Base-by-base conservation (phyloP, 2,797 vertebrate species). In the Anabas testudineus region DNA sequence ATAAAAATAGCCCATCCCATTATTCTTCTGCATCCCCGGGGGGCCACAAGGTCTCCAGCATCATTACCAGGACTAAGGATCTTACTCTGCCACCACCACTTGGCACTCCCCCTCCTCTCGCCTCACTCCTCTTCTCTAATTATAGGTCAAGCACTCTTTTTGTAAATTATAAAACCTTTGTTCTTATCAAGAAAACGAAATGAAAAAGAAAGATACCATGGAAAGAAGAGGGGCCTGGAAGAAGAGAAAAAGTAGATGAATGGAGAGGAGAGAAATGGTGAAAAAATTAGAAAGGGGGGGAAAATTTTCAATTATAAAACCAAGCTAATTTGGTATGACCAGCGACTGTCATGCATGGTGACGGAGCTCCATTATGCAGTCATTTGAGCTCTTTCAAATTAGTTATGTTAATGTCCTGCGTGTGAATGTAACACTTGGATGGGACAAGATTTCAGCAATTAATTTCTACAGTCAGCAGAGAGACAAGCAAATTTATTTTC, bases 401-500 rank as follows among this genome's bases (percentile, higher is more conserved):
- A 99, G 97, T 99, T 99, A 99, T 99, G 98, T 99, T 99, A 99
- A 99, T 99, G 97, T 99, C 97, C 97, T 99, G 96, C 96, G 95
- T 96, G 96, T 97, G 96, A 99, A 99, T 99, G 97, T 98, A 99
- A 99, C 97, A 99, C 97, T 99, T 99, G 97, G 97, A 99, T 98
- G 96, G 97, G 98, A 99, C 97, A 99, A 97, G 98, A 98, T 98
- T 98, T 98, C 97, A 98, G 97, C 97, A 99, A 99, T 99, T 99
- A 99, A 99, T 99, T 99, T 99, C 97, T 98, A 97, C 97, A 99
- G 98, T 99, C 98, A 99, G 96, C 94, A 92, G 95, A 98, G 96
- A 99, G 98, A 99, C 98, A 99, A 98, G 97, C 97, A 99, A 98
- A 99, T 99, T 98, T 98, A 99, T 99, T 98, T 99, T 96, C 95